Evolutionary conservation across 2,888 invertebrate species (phyloP).

Genomic region (Calameuta filiformis): DNA sequence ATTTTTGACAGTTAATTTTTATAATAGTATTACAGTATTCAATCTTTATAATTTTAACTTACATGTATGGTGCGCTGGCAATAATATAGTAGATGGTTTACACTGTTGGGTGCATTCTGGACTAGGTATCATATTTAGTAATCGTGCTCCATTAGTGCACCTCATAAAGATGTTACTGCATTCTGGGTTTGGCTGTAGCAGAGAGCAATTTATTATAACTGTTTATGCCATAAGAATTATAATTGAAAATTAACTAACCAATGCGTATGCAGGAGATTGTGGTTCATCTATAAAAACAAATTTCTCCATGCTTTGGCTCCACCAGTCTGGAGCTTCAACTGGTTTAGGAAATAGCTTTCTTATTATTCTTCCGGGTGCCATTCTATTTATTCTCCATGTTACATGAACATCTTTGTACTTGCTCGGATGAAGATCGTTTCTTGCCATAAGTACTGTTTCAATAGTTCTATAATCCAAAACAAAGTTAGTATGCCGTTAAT

Average conservation of each 20-base stretch:
- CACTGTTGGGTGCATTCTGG: conserved; percentile 80
- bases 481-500: not conserved
- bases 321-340: conserved; percentile 73
- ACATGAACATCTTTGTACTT: conserved; percentile 53
- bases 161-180: conserved; percentile 83
- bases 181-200: conserved; percentile 77
- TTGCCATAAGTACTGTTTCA: conserved; percentile 44
- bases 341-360: conserved; percentile 81
- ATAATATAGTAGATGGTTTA: conserved; percentile 75
- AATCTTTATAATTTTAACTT: conserved; percentile 66
- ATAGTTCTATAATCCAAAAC: conserved; percentile 38
- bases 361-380: conserved; percentile 78
- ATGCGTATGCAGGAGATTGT: conserved; percentile 72
- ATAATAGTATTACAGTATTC: conserved; percentile 9
- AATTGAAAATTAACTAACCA: conserved; percentile 64
- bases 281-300: conserved; percentile 81
- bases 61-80: conserved; percentile 81
- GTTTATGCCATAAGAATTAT: conserved; percentile 13
- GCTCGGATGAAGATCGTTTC: conserved; percentile 45
- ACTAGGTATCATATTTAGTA: conserved; percentile 80
- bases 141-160: conserved; percentile 79
- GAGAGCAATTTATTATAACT: conserved; percentile 4
- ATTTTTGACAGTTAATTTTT: conserved; percentile 10
- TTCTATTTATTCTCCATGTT: conserved; percentile 81
- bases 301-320: conserved; percentile 82